phyloP scores from a whole-genome alignment of 1,140 invertebrate species.

The Diuraphis noxia region DNA sequence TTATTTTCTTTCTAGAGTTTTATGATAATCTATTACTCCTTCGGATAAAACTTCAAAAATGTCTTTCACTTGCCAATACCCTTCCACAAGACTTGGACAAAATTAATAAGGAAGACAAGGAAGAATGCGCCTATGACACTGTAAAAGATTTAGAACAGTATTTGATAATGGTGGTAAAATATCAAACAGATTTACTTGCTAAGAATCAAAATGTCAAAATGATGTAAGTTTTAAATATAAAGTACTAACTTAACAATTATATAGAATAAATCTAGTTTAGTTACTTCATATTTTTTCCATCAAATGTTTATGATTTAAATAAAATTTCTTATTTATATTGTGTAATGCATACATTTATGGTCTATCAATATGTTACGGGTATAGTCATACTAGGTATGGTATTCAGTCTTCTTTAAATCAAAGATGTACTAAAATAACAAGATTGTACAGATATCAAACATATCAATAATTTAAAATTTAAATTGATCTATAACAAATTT shows the following conservation, averaged over 20 bases:
- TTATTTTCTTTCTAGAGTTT: slow-evolving; percentile 61
- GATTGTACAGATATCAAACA: too few relatives aligned
- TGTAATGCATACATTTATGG: too few relatives aligned
- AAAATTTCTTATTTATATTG: neutral
- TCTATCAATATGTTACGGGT: too few relatives aligned
- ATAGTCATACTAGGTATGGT: too few relatives aligned
- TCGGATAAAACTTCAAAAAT: slow-evolving; percentile 83
- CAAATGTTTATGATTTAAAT: neutral
- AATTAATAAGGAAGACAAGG: neutral
- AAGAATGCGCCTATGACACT: neutral
- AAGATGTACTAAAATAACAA: too few relatives aligned
- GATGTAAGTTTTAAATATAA: slow-evolving; percentile 57
- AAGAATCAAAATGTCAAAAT: slow-evolving; percentile 56
- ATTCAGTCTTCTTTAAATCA: too few relatives aligned
- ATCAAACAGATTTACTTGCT: neutral
- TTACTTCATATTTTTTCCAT: neutral
- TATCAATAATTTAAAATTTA: too few relatives aligned
- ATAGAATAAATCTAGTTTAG: neutral
- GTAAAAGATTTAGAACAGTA: slow-evolving; percentile 1
- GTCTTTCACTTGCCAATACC: slow-evolving; percentile 73
- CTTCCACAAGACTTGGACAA: slow-evolving; percentile 68
- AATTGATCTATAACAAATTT: too few relatives aligned
- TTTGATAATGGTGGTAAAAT: neutral
- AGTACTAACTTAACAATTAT: neutral
- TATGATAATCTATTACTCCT: slow-evolving; percentile 84